Base-by-base conservation (phyloP, 2,113 vertebrate genomes). In the Equus przewalskii region DNA sequence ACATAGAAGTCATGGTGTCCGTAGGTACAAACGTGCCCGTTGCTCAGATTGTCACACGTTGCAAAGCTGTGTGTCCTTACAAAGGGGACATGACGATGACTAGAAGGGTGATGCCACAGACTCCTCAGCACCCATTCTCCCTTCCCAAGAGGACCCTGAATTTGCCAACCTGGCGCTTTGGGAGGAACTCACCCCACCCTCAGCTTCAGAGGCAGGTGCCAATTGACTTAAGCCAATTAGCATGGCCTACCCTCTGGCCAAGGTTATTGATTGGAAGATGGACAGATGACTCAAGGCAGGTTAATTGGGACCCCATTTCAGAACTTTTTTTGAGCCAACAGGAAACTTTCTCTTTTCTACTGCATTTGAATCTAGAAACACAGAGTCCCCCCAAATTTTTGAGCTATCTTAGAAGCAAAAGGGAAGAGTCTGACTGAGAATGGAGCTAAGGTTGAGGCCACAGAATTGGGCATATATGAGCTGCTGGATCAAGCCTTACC, bases 51-150 rank as follows among this genome's bases (percentile, higher is more conserved):
- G 54, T 46, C 86, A 75, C 13, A 33, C 54, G 46, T 22, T 1
- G 22, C 58, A 36, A 64, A 65, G 82, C 58, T 70, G 18, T 33
- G 33, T 44, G 54, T 69, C 75, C 46, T 86, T 46, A 54, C 41
- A n/a, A 49, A 19, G 41, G 28, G n/a, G 14, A 60, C 33, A 26
- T 1, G 65, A 8, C 0, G 26, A 58, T 36, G 62, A n/a, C 14
- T 2, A 49, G 36, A 36, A 15, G 22, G 16, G 3, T 36, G 7
- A 22, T 1, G 5, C 15, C 75, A 49, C 0, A 3, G 2, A 62
- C 7, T 41, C 21, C 28, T 69, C 46, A 30, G 49, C 16, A 18
- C n/a, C 19, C 18, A 14, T 19, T 28, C 24, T 8, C 24, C 33
- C 70, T 80, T 80, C n/a, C 70, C 62, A 49, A 30, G 0, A 10